Conservation (phyloP, 2,888 invertebrate genomes). For the Synanthedon formicaeformis region DNA sequence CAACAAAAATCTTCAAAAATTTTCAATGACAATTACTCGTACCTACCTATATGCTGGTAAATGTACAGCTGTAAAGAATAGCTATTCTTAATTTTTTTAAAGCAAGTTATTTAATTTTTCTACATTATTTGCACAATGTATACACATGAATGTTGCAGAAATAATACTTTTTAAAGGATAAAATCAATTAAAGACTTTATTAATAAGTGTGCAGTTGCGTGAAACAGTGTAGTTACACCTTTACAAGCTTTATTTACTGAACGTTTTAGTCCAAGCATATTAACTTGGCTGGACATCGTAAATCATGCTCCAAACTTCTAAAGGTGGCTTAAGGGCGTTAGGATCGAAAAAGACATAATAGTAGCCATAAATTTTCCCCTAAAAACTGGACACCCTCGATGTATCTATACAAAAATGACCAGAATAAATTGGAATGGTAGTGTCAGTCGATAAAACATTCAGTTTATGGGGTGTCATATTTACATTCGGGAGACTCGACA, state of each 20-base stretch:
- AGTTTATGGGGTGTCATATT: conserved; percentile 70
- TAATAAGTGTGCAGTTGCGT: not conserved
- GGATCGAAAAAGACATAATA: conserved; percentile 45
- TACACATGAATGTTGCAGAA: too few relatives aligned
- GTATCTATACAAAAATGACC: conserved; percentile 61
- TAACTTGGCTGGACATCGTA: conserved; percentile 21
- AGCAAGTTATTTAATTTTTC: too few relatives aligned
- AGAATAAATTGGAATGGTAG: conserved; percentile 68
- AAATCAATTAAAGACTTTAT: too few relatives aligned
- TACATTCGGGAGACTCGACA: conserved; percentile 61
- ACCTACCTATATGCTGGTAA: too few relatives aligned
- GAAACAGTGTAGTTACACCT: conserved; percentile 1
- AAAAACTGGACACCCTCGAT: conserved; percentile 62
- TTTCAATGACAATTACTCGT: too few relatives aligned
- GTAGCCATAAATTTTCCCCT: conserved; percentile 58
- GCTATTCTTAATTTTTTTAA: too few relatives aligned
- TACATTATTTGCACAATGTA: too few relatives aligned
- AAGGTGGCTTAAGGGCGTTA: conserved; percentile 18
- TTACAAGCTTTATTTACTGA: not conserved
- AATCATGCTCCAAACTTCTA: conserved; percentile 29
- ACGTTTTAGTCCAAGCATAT: not conserved
- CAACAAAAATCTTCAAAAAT: too few relatives aligned
- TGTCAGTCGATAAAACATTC: conserved; percentile 67
- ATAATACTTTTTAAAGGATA: too few relatives aligned
- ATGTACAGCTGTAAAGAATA: too few relatives aligned